These are phyloP conservation scores for Gastrophryne carolinensis DNA, from an alignment of 2,797 vertebrate species.

Conservation along the genomic window DNA sequence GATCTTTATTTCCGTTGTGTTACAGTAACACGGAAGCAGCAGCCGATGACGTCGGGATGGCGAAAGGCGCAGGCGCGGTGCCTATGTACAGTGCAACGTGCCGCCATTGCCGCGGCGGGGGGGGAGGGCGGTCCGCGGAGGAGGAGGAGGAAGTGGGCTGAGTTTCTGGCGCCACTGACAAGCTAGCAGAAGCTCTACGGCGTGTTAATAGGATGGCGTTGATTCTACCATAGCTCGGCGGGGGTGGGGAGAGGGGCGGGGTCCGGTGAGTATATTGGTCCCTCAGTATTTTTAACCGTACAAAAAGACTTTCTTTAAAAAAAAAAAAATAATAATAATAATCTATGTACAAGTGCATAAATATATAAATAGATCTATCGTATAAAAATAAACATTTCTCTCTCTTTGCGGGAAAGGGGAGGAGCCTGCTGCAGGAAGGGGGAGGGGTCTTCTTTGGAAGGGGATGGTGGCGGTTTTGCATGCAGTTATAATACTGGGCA, in stretches of 20 bases:
- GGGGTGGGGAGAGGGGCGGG: neutral
- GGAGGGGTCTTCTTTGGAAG: slow-evolving; percentile 75
- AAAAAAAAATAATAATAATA: slow-evolving; percentile 78
- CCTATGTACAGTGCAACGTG: neutral
- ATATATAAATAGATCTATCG: slow-evolving; percentile 98
- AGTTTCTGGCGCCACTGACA: neutral
- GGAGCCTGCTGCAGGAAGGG: slow-evolving; percentile 60
- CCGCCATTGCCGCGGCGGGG: neutral
- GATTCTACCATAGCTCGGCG: neutral
- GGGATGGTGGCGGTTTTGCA: no score
- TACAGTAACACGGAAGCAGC: slow-evolving; percentile 26
- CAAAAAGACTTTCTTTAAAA: slow-evolving; percentile 66
- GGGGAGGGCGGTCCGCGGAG: neutral
- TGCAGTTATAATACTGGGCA: neutral
- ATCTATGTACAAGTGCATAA: slow-evolving; percentile 97
- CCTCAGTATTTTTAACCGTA: slow-evolving; percentile 6
- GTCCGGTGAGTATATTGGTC: neutral
- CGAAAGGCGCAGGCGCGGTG: slow-evolving; percentile 19
- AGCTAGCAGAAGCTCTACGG: neutral
- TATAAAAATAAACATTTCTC: slow-evolving; percentile 97
- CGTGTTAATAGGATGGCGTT: neutral
- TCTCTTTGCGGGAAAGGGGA: slow-evolving; percentile 57
- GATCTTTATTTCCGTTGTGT: neutral
- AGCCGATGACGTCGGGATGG: slow-evolving; percentile 23
- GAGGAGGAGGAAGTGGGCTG: neutral